Base-by-base conservation (phyloP, 2,113 vertebrate species). In the Trachemys scripta region DNA sequence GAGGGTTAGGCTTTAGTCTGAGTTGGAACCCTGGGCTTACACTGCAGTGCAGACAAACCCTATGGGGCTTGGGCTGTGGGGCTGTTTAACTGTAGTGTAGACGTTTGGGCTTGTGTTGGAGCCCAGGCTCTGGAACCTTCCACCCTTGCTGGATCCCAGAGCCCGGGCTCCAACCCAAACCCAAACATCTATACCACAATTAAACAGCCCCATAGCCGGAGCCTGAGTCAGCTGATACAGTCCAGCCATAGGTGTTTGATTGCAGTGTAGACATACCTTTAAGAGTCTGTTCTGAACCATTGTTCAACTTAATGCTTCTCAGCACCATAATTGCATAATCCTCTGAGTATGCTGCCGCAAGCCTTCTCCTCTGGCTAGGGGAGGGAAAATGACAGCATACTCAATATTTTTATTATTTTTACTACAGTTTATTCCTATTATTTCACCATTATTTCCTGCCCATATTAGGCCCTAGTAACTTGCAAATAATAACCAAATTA, bases 391-490 rank as follows among this genome's bases (percentile, higher is more conserved):
- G 27, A 25, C 49, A 45, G 16, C 57, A 5, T 42, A 31, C 38
- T 2, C 22, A 92, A 50, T 22, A 90, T 8, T 83, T 84, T 62
- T 25, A 78, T 78, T 84, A 79, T 29, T 54, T 16, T 22, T 92
- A 49, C 8, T 29, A 54, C 29, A 53, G 38, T 82, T 82, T 87
- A 56, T 57, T 4, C 5, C 22, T 80, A 22, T 59, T 81, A 92
- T 90, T 91, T 87, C 59, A 38, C 24, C 56, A 0, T 92, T 92
- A 82, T 84, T 22, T 91, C 54, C 53, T 90, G 51, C 31, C 47
- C 90, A 0, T 0, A 0, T 27, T 29, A 31, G 0, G 0, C 76
- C 57, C 47, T 45, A 92, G 27, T 38, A 62, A 69, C 20, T 1
- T 20, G n/a, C 17, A 49, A 83, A 51, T 24, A 76, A 22, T 93